phyloP scores from a whole-genome alignment of 1,140 invertebrate species.

The Pseudomyrmex gracilis region DNA sequence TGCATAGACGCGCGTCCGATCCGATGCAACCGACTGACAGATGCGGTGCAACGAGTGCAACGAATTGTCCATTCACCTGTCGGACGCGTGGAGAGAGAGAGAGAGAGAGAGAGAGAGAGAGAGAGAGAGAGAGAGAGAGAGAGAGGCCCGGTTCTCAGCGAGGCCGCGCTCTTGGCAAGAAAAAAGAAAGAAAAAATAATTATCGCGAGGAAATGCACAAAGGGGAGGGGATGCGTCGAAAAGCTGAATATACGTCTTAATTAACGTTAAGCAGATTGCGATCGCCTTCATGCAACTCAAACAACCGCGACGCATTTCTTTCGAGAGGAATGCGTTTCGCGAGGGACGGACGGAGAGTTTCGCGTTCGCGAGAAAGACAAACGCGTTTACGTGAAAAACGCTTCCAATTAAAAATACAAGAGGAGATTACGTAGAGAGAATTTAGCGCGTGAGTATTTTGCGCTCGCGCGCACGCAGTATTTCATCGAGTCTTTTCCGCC shows the following conservation, averaged over 20 bases:
- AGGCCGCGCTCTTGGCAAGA: background rate
- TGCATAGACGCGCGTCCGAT: constrained; percentile 22
- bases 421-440: background rate
- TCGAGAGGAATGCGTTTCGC: constrained; percentile 25
- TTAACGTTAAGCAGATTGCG: constrained; percentile 46
- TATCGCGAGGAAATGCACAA: constrained; percentile 9
- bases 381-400: background rate
- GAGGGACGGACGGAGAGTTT: background rate
- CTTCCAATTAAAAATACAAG: background rate
- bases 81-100: constrained; percentile 2
- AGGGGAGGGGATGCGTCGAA: background rate
- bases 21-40: constrained; percentile 48
- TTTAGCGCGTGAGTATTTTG: background rate
- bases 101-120: constrained; percentile 13
- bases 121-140: background rate
- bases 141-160: background rate
- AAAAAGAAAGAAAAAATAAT: constrained; percentile 31
- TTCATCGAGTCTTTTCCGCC: background rate
- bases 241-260: constrained; percentile 44
- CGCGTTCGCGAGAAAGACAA: background rate
- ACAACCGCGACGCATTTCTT: constrained; percentile 17
- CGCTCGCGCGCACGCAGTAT: background rate
- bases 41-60: constrained; percentile 45
- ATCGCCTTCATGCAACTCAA: constrained; percentile 27
- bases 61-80: constrained; percentile 54